Evolutionary conservation across 2,113 vertebrate genomes (phyloP), one percentile per base, ranked within the genome.

Genomic region (Colinus virginianus): DNA sequence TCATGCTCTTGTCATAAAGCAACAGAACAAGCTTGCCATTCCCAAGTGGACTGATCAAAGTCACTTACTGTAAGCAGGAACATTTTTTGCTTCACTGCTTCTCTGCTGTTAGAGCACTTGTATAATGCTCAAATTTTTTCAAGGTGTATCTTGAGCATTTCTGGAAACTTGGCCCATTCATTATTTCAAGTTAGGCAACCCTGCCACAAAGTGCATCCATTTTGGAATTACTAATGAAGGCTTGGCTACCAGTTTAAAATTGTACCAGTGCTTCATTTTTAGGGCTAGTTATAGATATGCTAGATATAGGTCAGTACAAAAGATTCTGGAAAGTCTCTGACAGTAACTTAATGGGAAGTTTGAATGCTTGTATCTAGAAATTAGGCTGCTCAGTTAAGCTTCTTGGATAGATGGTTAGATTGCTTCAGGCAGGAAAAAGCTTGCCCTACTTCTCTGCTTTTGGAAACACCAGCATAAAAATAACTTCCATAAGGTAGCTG

Each of bases 361-460:
- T 88, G 51, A 68, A 79, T 46, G 20, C 38, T 85, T 90, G 22
- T 15, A 46, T 71, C 9, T 85, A 36, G 77, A 94, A 85, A 71
- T 56, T 25, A 71, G 71, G 51, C 43, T 71, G 42, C n/a, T 70
- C 46, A 43, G 38, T 43, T 92, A 40, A 92, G 42, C 19, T 66
- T 64, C 83, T 93, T 30, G 18, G 70, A 11, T 49, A 43, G 30
- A 42, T 61, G n/a, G 72, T 56, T 4, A 25, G 83, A 76, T 81
- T 88, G 67, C 58, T 91, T 86, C 77, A 68, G 94, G 83, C 72
- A 91, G 53, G 8, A 30, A 14, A 69, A 82, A 85, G 13, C 49
- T 85, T 67, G 72, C 34, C 79, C 79, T 84, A 67, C 40, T 90
- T 82, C 25, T 64, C 70, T 38, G 18, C 25, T 22, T 89, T 94